These are phyloP conservation scores for Porites cylindrica DNA, from an alignment of 92 coral and sea anemone species.

Conservation along the genomic window DNA sequence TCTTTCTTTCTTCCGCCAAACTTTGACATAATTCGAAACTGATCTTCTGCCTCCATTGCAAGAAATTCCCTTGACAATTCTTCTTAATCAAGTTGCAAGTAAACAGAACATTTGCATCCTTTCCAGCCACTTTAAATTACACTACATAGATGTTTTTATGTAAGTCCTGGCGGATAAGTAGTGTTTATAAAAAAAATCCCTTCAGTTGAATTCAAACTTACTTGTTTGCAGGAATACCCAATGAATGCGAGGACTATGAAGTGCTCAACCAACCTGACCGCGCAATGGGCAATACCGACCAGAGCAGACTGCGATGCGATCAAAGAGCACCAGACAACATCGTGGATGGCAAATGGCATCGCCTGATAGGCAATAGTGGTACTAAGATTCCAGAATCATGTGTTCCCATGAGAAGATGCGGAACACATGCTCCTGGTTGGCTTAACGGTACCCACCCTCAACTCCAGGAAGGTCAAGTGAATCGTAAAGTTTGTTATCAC, in stretches of 20 bases:
- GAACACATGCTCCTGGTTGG: constrained; percentile 6
- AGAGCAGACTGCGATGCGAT: neutral
- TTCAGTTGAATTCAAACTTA: neutral
- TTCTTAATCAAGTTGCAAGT: too few species aligned
- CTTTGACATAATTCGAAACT: too few species aligned
- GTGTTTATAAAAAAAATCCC: too few species aligned
- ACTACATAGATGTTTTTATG: too few species aligned
- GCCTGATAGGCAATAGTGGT: neutral
- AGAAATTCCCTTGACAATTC: too few species aligned
- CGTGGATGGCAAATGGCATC: constrained; percentile 1
- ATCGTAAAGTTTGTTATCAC: constrained; percentile 23
- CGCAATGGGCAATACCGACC: neutral
- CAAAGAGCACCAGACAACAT: neutral
- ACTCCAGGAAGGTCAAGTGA: neutral
- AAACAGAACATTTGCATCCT: too few species aligned
- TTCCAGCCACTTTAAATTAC: too few species aligned
- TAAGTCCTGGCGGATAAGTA: too few species aligned
- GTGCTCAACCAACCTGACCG: neutral
- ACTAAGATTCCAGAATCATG: neutral
- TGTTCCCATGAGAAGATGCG: neutral
- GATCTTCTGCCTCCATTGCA: too few species aligned
- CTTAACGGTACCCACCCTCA: neutral
- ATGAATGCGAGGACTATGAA: neutral
- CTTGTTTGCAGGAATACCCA: neutral
- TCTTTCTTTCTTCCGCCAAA: too few species aligned